Base-by-base conservation (phyloP, 2,888 invertebrate species). In the Tiliacea citrago region DNA sequence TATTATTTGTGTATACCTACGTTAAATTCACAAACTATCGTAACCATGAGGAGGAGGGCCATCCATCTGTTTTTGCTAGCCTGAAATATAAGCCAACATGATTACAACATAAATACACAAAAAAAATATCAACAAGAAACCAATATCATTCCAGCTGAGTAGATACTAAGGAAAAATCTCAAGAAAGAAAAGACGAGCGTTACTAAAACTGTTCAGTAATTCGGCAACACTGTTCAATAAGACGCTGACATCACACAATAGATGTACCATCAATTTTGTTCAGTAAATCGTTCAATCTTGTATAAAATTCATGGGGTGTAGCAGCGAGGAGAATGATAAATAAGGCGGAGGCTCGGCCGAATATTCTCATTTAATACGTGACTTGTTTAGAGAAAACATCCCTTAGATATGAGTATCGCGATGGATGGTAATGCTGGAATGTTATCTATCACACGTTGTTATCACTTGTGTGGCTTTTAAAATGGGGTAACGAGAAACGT, bases 301-400 rank as follows among this genome's bases (percentile, higher is more conserved):
- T 96, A 96, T 95, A 95, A 96, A 96, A 96, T 96, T 96, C 96
- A 96, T 96, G 95, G 96, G 94, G 94, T 94, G 95, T 94, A 95
- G 94, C 93, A 92, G 92, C 93, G 95, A 94, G 93, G 92, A 92
- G 96, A 95, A 96, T 96, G 96, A 96, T 96, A 96, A 96, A 96
- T 96, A 96, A 96, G 96, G 93, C 91, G 90, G 94, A 93, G 96
- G 94, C 94, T 95, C 92, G 94, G 92, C 95, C 96, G 95, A 96
- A 96, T 96, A 96, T 96, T 96, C 96, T 95, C 96, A 96, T 96
- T 96, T 96, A 95, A 94, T 96, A 96, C 96, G 96, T 96, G 96
- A 96, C 96, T 93, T 95, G 96, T 94, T 96, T 96, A 91, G 93
- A 91, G 94, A 95, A 94, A 93, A 94, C 93, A 93, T 91, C 92